phyloP scores from a whole-genome alignment of 2,113 vertebrate genomes.

The Rousettus leschenaultii region DNA sequence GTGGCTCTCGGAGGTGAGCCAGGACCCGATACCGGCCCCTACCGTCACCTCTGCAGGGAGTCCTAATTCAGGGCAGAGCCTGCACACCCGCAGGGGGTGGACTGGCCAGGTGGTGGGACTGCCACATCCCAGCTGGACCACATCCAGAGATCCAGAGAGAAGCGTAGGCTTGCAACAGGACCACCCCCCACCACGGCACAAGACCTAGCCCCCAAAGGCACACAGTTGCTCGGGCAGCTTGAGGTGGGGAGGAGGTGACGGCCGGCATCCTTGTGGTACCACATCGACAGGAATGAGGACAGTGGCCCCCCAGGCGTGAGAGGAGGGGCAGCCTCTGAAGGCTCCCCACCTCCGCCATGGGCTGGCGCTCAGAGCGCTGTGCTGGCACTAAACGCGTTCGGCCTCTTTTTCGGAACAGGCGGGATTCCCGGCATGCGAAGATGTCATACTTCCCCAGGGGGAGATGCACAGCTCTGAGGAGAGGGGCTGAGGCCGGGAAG shows the following conservation, averaged over 20 bases:
- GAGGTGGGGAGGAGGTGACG: neutral
- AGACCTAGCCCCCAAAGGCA: neutral
- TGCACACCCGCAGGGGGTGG: too few relatives aligned
- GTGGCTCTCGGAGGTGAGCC: neutral
- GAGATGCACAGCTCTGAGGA: neutral
- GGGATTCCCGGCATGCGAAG: neutral
- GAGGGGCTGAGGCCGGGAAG: accelerated
- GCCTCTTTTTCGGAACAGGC: neutral
- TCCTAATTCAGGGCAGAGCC: neutral
- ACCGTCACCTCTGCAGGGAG: neutral
- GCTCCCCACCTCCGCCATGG: too few relatives aligned
- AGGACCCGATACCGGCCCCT: neutral
- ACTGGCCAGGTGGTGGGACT: neutral
- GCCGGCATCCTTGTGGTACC: neutral
- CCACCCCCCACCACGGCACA: neutral
- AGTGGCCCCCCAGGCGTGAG: neutral
- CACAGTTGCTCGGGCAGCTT: too few relatives aligned
- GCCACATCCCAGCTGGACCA: neutral
- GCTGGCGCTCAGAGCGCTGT: neutral
- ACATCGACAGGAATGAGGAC: neutral
- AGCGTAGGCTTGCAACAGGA: neutral
- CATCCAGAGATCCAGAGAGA: neutral
- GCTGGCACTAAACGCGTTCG: accelerated
- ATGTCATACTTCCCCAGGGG: neutral
- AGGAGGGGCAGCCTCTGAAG: neutral